Base-by-base conservation (phyloP, 2,888 invertebrate species). In the Coenonympha glycerion region DNA sequence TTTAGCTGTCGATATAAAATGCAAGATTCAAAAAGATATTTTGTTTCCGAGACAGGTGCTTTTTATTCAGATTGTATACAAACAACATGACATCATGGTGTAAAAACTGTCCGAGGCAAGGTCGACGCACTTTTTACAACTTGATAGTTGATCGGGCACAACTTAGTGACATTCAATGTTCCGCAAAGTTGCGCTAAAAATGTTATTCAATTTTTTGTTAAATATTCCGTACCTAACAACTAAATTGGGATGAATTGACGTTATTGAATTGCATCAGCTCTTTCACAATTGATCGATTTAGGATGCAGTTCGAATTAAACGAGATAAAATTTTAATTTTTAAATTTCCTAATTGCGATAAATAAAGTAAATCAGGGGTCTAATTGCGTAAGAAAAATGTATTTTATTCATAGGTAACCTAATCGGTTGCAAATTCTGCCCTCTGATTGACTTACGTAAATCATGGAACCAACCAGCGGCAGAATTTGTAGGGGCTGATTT, bases 51-150 rank as follows among this genome's bases (percentile, higher is more conserved):
- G 21, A 33, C 47, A 44, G 33, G 47, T 45, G 47, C 15, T 44
- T 44, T 44, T 49, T 52, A 28, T 49, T 44, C 15, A 46, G 46
- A 36, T 24, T 36, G 37, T 42, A 37, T 41, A 47, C 45, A 36
- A 45, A 36, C 41, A 47, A 41, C 28, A 41, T 55, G 55, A 55
- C 53, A 47, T 55, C 55, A 55, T 24, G 24, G 36, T 30, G 24
- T 42, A 53, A 47, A 49, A 55, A 55, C 47, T 50, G 47, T 28
- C 6, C 6, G 34, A 22, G 16, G 16, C 36, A 45, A 52, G 47
- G 52, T 41, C 46, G 40, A 33, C 41, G 47, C 41, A 47, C 47
- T 52, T 47, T 50, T 49, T 55, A 47, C 13, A 22, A 24, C 24
- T 34, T 45, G 15, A 9, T 36, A 34, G 44, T 33, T 26, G 42